A percentile compares a stretch with the other conserved stretches of the same genome.
Evolutionary conservation across 2,113 vertebrate species (phyloP).

Genomic region (Brachionichthys hirsutus): DNA sequence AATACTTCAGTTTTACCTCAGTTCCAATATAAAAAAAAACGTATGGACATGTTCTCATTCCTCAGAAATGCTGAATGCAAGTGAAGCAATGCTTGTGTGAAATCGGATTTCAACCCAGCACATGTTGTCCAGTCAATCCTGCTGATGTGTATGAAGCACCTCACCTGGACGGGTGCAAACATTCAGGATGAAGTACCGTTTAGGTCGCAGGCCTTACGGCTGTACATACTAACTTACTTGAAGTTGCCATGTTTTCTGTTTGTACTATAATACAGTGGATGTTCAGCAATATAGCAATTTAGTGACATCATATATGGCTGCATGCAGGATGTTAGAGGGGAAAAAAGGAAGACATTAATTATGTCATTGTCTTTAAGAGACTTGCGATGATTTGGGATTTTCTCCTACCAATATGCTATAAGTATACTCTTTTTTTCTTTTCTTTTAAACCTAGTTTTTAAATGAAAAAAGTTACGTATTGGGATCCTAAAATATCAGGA

Average conservation of each 20-base stretch:
- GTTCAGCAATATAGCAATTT: constrained; percentile 60
- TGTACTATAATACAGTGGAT: constrained; percentile 70
- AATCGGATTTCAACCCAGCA: constrained; percentile 55
- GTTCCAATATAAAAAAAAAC: constrained; percentile 69
- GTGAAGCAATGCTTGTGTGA: constrained; percentile 76
- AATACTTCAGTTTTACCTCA: constrained; percentile 85
- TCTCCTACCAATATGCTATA: neutral
- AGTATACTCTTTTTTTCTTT: too few relatives aligned
- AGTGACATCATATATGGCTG: constrained; percentile 63
- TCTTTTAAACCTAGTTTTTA: constrained; percentile 14
- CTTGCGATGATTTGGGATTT: constrained; percentile 1
- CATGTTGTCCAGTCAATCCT: constrained; percentile 31
- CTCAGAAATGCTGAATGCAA: constrained; percentile 49
- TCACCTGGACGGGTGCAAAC: constrained; percentile 33
- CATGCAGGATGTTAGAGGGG: constrained; percentile 66
- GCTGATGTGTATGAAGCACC: constrained; percentile 21
- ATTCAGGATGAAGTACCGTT: constrained; percentile 47
- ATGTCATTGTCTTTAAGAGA: constrained; percentile 3
- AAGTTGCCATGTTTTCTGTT: constrained; percentile 68
- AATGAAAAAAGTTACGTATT: constrained; percentile 10
- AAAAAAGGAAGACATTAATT: constrained; percentile 28
- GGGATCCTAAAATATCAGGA: constrained; percentile 2
- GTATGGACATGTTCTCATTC: constrained; percentile 41
- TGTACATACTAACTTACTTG: constrained; percentile 77
- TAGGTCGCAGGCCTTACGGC: constrained; percentile 38